These are phyloP conservation scores for Acestrorhynchus altus DNA, from an alignment of 2,797 vertebrate species.

Conservation along the genomic window DNA sequence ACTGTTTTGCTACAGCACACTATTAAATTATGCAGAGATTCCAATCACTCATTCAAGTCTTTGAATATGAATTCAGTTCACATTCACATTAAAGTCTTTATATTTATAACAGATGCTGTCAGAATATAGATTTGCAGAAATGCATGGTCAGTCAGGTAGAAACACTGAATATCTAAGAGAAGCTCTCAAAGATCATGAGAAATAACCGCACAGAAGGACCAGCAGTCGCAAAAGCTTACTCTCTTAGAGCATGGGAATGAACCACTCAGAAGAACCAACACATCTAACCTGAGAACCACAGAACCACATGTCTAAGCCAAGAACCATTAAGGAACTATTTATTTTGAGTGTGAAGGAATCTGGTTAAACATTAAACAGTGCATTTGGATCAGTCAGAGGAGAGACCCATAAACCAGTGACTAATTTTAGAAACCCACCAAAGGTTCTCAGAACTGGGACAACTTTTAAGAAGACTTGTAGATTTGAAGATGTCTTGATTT, in stretches of 20 bases:
- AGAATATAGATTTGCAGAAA: not conserved
- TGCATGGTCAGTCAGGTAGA: not conserved
- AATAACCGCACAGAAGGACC: not conserved
- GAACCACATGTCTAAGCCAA: not conserved
- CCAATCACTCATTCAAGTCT: not conserved
- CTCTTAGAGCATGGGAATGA: not conserved
- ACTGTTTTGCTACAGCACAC: not conserved
- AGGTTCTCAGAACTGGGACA: not conserved
- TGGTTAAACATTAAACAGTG: not conserved
- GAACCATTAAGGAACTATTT: not conserved
- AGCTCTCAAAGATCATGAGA: not conserved
- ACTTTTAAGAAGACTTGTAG: not conserved
- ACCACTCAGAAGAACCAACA: not conserved
- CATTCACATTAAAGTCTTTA: not conserved
- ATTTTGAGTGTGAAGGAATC: not conserved
- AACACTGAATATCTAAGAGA: not conserved
- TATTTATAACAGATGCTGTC: not conserved
- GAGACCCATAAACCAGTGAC: not conserved
- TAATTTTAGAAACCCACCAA: not conserved
- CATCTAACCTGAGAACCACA: too few relatives aligned
- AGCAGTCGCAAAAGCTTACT: not conserved
- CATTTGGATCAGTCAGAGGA: not conserved
- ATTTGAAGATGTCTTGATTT: not conserved
- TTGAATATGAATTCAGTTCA: not conserved
- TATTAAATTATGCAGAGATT: not conserved